Percentiles rank a stretch among this genome's conserved stretches.
phyloP scores from a whole-genome alignment of 2,797 vertebrate species.

The Sebastes hopkinsi region DNA sequence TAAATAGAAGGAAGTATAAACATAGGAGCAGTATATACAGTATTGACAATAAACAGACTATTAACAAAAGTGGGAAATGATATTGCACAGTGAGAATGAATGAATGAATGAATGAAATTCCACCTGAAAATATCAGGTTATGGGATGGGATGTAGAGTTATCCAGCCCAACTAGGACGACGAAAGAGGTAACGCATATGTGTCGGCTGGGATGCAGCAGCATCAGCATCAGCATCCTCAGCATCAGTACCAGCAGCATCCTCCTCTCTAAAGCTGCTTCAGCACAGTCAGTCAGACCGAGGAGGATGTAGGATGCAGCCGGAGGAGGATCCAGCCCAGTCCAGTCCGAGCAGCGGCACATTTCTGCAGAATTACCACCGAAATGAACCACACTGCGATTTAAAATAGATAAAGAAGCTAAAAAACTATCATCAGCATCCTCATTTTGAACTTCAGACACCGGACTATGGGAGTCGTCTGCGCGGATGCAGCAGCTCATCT shows the following conservation, averaged over 20 bases:
- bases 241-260: conserved; percentile 58
- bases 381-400: conserved; percentile 18
- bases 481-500: conserved; percentile 47
- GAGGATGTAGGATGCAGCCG: conserved; percentile 62
- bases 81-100: too few relatives aligned
- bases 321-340: conserved; percentile 44
- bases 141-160: conserved; percentile 53
- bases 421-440: conserved; percentile 33
- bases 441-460: conserved; percentile 60
- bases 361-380: conserved; percentile 16
- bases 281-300: conserved; percentile 49
- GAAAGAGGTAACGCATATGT: conserved; percentile 49
- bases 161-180: conserved; percentile 45
- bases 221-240: conserved; percentile 20
- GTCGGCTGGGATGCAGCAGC: conserved; percentile 62
- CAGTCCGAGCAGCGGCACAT: conserved; percentile 26
- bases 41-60: too few relatives aligned
- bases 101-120: too few relatives aligned
- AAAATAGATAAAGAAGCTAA: neutral
- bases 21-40: too few relatives aligned
- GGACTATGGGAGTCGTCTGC: conserved; percentile 52
- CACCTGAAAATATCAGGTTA: neutral
- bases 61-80: too few relatives aligned
- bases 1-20: too few relatives aligned
- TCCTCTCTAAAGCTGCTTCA: conserved; percentile 49